Base-by-base conservation (phyloP, 2,888 invertebrate species). In the Hypsopygia costalis region DNA sequence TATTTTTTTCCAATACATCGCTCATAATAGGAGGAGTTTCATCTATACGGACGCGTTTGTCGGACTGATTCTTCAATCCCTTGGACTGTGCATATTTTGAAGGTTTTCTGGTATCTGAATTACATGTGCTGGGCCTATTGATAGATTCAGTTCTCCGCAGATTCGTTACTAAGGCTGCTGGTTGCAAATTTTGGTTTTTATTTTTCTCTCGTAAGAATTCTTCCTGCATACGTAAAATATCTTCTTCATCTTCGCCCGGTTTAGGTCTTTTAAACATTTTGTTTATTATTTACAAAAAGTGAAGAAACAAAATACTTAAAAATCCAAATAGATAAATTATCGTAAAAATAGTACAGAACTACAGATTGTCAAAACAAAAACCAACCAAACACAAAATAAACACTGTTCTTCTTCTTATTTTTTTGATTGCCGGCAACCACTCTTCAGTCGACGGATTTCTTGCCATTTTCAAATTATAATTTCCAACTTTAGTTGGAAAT, bases 211-310 rank as follows among this genome's bases (percentile, higher is more conserved):
- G 81, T 11, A 93, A 68, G 65, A 93, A 95, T 49, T 93, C 93
- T 55, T 92, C 91, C 67, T 95, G 94, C 91, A 94, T 91, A 42
- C 90, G 90, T 11, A 95, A 79, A 27, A 95, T 88, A 62, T 95
- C 95, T 9, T 94, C 92, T 56, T 95, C 95, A 30, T 89, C 90
- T 67, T 95, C 95, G 3, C 90, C 90, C 1, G 90, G 90, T 62
- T 92, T 93, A 0, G 95, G 94, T 51, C 95, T 85, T 50, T 86
- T 85, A 50, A 90, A 86, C 93, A 93, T 93, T 54, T 25, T 71
- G 11, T 34, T 5, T 1, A 1, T 9, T 25, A 6, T 6, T 22
- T 30, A 7, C 7, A 10, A 0, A 7, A 31, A 27, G 11, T 29
- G 32, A 12, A 36, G 25, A 8, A 42, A 34, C 8, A 16, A 27